Evolutionary conservation across 2,888 invertebrate genomes (phyloP), one percentile per base, ranked within the genome.

Genomic region (Cyclophora punctaria): DNA sequence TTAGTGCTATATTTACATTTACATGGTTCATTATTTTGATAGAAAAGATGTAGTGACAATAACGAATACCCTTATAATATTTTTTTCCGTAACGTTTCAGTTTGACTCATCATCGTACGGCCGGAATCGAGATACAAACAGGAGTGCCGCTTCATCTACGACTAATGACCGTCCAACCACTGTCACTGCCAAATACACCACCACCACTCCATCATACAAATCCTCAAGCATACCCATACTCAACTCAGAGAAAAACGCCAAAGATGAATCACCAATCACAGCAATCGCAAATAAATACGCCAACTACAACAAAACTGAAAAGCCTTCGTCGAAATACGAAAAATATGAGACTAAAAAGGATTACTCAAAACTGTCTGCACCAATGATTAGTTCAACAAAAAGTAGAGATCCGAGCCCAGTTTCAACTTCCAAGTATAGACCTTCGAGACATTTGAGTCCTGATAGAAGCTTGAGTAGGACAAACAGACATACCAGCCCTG

Each of bases 361-460:
- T 59, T 92, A 91, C 65, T 83, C 90, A 2, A 86, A 86, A 66
- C 73, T 84, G 3, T 68, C 73, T 4, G 66, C 81, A 49, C 83
- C 87, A 35, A 68, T 76, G 3, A 63, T 75, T 42, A 80, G 74
- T 34, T 76, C 71, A 3, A 78, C 55, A 33, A 79, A 79, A 67
- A 91, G 90, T 55, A 83, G 91, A 63, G 91, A 91, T 62, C 89
- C 90, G 3, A 91, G 91, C 69, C 91, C 91, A 3, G 79, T 85
- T 49, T 77, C 84, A 55, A 74, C 80, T 48, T 61, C 75, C 46
- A 86, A 85, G 66, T 89, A 87, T 55, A 78, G 75, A 67, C 64
- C 82, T 50, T 80, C 90, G 33, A 78, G 90, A 53, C 89, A 88
- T 49, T 69, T 86, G 4, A 90, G 90, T 65, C 90, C 90, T 6